Percentiles rank a stretch among this genome's conserved stretches.
phyloP scores from a whole-genome alignment of 2,888 invertebrate species.

The Coelogynopora nodosa region DNA sequence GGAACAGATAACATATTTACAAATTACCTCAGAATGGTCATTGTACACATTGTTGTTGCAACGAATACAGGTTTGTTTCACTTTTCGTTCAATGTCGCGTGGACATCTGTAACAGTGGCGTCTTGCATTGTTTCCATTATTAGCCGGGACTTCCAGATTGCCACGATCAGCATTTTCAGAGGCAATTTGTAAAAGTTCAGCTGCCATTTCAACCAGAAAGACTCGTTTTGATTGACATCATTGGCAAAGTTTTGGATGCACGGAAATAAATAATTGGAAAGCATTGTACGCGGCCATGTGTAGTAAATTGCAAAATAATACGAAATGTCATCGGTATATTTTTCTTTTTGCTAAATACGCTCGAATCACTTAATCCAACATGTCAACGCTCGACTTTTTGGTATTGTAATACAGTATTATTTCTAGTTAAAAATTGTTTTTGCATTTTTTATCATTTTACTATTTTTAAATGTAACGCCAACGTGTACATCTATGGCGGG shows the following conservation, averaged over 20 bases:
- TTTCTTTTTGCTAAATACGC: background rate
- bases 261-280: background rate
- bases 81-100: background rate
- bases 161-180: background rate
- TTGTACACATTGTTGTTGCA: background rate
- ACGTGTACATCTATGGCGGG: too few species aligned
- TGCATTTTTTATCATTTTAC: background rate
- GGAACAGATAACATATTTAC: background rate
- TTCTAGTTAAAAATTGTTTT: background rate
- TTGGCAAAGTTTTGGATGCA: background rate
- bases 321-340: background rate
- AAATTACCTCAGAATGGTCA: background rate
- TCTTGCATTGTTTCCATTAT: background rate
- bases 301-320: background rate
- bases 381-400: too few species aligned
- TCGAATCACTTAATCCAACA: background rate
- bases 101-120: background rate
- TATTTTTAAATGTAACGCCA: too few species aligned
- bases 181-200: background rate
- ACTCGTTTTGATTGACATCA: too few species aligned
- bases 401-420: too few species aligned
- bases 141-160: background rate
- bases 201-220: background rate
- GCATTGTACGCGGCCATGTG: background rate
- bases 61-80: background rate